Percentiles rank a stretch among this genome's conserved stretches.
phyloP scores from a whole-genome alignment of 2,113 vertebrate species.

The Hippotragus niger region DNA sequence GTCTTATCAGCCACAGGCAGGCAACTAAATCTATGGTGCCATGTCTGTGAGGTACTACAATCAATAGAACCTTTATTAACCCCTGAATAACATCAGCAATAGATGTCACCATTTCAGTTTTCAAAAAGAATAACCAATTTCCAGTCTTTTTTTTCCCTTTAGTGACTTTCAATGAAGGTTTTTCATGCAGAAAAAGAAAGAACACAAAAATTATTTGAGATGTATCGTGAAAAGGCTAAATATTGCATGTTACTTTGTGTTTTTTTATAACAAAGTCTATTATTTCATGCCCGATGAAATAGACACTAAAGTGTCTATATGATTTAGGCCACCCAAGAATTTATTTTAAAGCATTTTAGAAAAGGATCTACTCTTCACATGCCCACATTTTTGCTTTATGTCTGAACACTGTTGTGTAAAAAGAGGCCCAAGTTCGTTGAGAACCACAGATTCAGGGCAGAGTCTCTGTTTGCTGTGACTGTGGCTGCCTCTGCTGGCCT shows the following conservation, averaged over 20 bases:
- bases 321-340: too few species aligned
- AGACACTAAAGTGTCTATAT: not conserved
- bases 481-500: accelerated
- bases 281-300: not conserved
- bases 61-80: constrained; percentile 46
- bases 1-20: constrained; percentile 20
- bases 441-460: accelerated
- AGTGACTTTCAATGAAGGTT: constrained; percentile 11
- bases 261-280: not conserved
- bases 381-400: not conserved
- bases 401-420: too few species aligned
- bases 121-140: not conserved
- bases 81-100: not conserved
- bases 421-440: accelerated
- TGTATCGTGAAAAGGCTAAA: not conserved
- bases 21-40: not conserved
- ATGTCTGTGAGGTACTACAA: constrained; percentile 58
- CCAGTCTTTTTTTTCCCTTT: not conserved
- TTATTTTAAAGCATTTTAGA: not conserved
- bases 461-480: accelerated
- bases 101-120: constrained; percentile 8
- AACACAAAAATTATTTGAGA: not conserved
- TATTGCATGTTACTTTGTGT: not conserved
- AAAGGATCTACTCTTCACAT: not conserved
- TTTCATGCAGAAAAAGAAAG: constrained; percentile 61